A percentile compares a stretch with the other conserved stretches of the same genome.
phyloP scores from a whole-genome alignment of 2,888 invertebrate species.

The Agelastica alni region DNA sequence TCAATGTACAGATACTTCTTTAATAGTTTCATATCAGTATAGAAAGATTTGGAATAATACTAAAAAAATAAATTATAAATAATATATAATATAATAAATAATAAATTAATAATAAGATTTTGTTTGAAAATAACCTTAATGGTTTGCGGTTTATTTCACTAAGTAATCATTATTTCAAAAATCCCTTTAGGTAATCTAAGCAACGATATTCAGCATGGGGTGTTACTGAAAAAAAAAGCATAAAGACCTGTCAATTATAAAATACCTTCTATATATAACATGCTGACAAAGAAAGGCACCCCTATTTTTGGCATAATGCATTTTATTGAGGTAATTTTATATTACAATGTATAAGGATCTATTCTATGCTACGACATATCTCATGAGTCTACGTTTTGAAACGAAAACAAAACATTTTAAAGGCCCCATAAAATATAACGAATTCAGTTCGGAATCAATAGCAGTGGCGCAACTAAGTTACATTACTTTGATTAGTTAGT shows the following conservation, averaged over 20 bases:
- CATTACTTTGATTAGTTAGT: too few species aligned
- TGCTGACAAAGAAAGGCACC: conserved; percentile 29
- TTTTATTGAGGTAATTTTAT: conserved; percentile 39
- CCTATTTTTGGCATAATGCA: conserved; percentile 28
- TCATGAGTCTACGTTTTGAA: conserved; percentile 32
- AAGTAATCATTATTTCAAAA: neutral
- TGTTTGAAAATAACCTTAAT: too few species aligned
- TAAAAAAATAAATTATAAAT: too few species aligned
- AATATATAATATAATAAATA: too few species aligned
- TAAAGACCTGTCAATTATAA: conserved; percentile 36
- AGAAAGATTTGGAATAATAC: too few species aligned
- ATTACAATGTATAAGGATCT: conserved; percentile 31
- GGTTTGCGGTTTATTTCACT: too few species aligned
- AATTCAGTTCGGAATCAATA: conserved; percentile 41
- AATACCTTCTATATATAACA: conserved; percentile 22
- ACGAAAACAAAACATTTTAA: conserved; percentile 39
- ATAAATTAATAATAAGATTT: too few species aligned
- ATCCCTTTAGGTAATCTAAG: neutral
- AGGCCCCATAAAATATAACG: conserved; percentile 43
- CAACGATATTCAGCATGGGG: too few species aligned
- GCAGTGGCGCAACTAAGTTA: conserved; percentile 25
- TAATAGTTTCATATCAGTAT: too few species aligned
- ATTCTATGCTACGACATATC: conserved; percentile 26
- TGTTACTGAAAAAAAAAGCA: too few species aligned
- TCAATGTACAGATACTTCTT: too few species aligned